Evolutionary conservation across 2,888 invertebrate species (phyloP), one percentile per base, ranked within the genome.

Genomic region (Anagyrus pseudococci): DNA sequence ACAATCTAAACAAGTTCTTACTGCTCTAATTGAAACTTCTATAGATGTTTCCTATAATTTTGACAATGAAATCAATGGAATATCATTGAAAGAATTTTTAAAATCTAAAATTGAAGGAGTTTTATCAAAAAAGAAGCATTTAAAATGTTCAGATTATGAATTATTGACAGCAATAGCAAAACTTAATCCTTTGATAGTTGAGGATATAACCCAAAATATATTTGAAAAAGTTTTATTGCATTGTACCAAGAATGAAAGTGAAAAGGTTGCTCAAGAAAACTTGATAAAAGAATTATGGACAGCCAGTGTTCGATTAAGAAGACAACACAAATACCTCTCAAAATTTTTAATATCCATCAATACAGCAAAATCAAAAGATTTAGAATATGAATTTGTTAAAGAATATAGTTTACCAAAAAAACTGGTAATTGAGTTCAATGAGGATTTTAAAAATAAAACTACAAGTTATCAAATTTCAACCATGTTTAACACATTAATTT

Each of bases 121-220:
- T 43, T 54, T 76, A 41, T 57, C 37, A 23, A 62, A 64, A 2
- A 56, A 59, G 1, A 54, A 74, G 43, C 19, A 46, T 25, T 60
- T 73, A 13, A 67, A 48, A 13, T 20, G 19, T 1, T 33, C 47
- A 8, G 74, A 75, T 54, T 78, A 73, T 44, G 60, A 71, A 1
- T 58, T 75, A 56, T 57, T 79, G 1, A 52, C 60, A 29, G 66
- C 64, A 29, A 69, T 79, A 41, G 67, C 73, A 4, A 62, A 68
- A 56, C 67, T 77, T 2, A 79, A 80, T 73, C 77, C 79, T 53
- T 53, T 77, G 2, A 67, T 78, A 22, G 64, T 77, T 26, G 78
- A 79, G 59, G 71, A 64, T 17, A 72, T 71, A 41, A 68, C 72
- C 19, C 68, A 72, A 37, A 59, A 48, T n/a, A 71, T 78, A 43